A percentile compares a stretch with the other conserved stretches of the same genome.
Conservation (phyloP, 2,113 vertebrate genomes). For the Protobothrops flavoviridis region DNA sequence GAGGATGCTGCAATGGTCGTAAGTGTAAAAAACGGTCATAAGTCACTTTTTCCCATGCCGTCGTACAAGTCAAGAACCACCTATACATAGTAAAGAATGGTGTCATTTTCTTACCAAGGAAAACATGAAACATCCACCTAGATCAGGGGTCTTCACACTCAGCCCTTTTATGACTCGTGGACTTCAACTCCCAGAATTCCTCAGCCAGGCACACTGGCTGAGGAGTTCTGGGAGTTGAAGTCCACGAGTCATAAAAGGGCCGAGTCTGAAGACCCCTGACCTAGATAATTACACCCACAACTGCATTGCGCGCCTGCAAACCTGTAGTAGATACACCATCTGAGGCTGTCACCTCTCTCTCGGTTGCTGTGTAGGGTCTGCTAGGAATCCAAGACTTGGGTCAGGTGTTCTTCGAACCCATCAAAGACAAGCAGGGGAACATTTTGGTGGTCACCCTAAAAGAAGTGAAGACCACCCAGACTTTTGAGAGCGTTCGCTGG, state of each 20-base stretch:
- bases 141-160: no score
- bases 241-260: no score
- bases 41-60: no score
- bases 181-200: no score
- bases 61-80: no score
- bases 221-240: no score
- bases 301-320: background rate
- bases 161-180: no score
- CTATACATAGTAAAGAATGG: no score
- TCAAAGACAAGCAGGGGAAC: conserved; percentile 92
- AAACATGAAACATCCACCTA: background rate
- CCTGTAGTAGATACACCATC: background rate
- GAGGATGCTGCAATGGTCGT: no score
- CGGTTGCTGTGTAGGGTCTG: conserved; percentile 69
- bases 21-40: no score
- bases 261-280: no score
- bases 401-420: conserved; percentile 85
- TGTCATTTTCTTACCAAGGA: background rate
- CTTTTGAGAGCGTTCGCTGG: conserved; percentile 83
- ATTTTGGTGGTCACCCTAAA: conserved; percentile 83
- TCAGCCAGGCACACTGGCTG: no score
- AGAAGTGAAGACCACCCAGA: conserved; percentile 79
- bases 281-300: background rate
- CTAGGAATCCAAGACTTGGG: conserved; percentile 87
- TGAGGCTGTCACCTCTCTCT: rapidly evolving